Evolutionary conservation across 2,113 vertebrate species (phyloP).

Genomic region (Misgurnus mizolepis): DNA sequence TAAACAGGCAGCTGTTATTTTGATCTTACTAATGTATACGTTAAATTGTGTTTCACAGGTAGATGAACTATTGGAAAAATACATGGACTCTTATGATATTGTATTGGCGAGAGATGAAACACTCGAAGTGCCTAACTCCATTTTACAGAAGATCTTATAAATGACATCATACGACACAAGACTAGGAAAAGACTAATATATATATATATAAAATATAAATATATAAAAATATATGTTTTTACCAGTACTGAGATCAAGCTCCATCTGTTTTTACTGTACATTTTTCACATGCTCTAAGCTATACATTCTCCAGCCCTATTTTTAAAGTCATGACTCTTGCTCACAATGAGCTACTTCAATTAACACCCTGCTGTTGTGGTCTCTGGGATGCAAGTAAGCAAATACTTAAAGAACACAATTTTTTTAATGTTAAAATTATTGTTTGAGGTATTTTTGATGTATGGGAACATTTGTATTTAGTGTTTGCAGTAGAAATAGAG

Average conservation of each 20-base stretch:
- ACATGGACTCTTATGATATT: slow-evolving; percentile 94
- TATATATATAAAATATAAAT: background rate
- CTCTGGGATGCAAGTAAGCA: too few species aligned
- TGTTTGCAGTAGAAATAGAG: too few species aligned
- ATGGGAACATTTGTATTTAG: too few species aligned
- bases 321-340: slow-evolving; percentile 50
- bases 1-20: background rate
- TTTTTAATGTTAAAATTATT: too few species aligned
- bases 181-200: slow-evolving; percentile 4
- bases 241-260: slow-evolving; percentile 19
- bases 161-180: slow-evolving; percentile 6
- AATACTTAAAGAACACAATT: too few species aligned
- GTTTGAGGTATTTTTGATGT: too few species aligned
- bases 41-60: slow-evolving; percentile 75
- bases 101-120: slow-evolving; percentile 96
- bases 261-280: background rate
- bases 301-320: slow-evolving; percentile 28
- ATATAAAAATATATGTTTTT: background rate
- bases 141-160: slow-evolving; percentile 96
- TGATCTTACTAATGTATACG: too few species aligned
- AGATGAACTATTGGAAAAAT: slow-evolving; percentile 92
- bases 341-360: slow-evolving; percentile 45
- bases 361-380: background rate
- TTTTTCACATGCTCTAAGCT: background rate
- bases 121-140: slow-evolving; percentile 92